Conservation (phyloP, 2,888 invertebrate genomes). For the Dendrolimus houi region DNA sequence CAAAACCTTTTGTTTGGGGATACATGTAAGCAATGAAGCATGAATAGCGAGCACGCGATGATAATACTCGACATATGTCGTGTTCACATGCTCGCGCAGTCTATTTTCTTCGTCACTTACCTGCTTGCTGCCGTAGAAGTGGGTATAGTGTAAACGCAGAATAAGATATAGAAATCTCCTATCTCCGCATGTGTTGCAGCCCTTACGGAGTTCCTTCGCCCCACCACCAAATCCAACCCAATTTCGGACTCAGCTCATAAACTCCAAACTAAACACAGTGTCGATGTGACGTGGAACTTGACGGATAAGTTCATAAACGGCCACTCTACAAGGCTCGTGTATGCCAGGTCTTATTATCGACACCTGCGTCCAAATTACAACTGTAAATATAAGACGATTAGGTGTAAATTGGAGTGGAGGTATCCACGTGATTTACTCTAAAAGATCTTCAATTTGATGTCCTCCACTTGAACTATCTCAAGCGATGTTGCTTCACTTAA, state of each 20-base stretch:
- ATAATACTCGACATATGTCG: no score
- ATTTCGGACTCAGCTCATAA: constrained; percentile 10
- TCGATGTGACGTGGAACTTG: constrained; percentile 7
- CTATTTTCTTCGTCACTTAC: no score
- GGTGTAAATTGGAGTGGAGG: neutral
- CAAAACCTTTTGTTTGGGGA: no score
- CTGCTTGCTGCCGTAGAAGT: no score
- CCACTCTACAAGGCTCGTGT: neutral
- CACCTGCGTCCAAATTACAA: neutral
- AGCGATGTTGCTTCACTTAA: neutral
- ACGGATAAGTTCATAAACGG: constrained; percentile 3
- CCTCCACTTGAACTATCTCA: neutral
- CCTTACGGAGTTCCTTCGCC: no score
- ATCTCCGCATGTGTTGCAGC: no score
- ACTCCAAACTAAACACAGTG: constrained; percentile 9
- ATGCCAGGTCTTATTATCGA: neutral
- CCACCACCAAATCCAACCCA: neutral
- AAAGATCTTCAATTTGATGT: neutral
- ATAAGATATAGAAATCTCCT: no score
- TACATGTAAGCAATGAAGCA: no score
- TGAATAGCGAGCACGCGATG: no score
- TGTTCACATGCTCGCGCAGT: no score
- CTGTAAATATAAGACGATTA: neutral
- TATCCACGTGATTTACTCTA: neutral
- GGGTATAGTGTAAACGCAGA: no score